phyloP scores from a whole-genome alignment of 2,113 vertebrate genomes.

The Rousettus leschenaultii region DNA sequence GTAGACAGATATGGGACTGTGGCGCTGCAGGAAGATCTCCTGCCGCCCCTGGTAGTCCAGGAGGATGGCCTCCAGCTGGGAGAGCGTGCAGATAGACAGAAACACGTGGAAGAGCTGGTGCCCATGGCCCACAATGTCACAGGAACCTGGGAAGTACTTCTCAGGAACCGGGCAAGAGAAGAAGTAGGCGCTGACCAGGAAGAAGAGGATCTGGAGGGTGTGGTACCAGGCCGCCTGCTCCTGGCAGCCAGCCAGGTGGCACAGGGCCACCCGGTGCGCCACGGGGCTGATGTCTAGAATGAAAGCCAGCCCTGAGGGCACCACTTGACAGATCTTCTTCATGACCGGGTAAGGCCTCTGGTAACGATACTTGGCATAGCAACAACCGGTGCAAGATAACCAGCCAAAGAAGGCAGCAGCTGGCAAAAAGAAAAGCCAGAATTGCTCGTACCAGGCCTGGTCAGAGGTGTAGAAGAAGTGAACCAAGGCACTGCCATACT shows the following conservation, averaged over 20 bases:
- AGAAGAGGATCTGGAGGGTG: conserved; percentile 89
- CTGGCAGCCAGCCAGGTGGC: conserved; percentile 84
- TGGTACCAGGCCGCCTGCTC: conserved; percentile 89
- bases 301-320: conserved; percentile 89
- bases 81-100: conserved; percentile 90
- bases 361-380: conserved; percentile 91
- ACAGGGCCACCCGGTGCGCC: conserved; percentile 85
- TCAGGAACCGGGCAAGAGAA: conserved; percentile 94
- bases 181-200: conserved; percentile 90
- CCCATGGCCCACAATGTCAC: conserved; percentile 92
- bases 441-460: conserved; percentile 87
- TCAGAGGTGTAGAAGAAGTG: conserved; percentile 93
- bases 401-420: conserved; percentile 89
- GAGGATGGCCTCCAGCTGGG: conserved; percentile 92
- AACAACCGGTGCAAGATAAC: conserved; percentile 92
- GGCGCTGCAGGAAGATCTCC: conserved; percentile 83
- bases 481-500: conserved; percentile 91
- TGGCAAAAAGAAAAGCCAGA: conserved; percentile 88
- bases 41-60: conserved; percentile 87
- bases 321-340: conserved; percentile 92
- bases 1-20: conserved; percentile 83
- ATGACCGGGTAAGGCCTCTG: conserved; percentile 89
- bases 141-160: conserved; percentile 91
- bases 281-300: conserved; percentile 92
- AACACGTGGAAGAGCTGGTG: conserved; percentile 96